phyloP scores from a whole-genome alignment of 2,888 invertebrate genomes.

The Zygothrica quintamaculata region DNA sequence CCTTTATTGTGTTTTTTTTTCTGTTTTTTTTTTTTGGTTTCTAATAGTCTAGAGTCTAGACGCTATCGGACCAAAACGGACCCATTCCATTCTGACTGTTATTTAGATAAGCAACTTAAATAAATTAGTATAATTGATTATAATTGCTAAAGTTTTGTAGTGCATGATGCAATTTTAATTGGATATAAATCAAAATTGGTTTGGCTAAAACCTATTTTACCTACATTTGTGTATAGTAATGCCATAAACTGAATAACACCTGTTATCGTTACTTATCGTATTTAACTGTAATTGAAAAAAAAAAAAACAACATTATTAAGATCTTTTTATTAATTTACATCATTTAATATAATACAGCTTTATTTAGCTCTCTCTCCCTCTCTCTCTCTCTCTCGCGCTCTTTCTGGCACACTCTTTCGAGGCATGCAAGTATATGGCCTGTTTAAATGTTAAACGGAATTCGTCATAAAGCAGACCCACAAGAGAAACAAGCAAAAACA shows the following conservation, averaged over 20 bases:
- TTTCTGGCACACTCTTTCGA: not conserved
- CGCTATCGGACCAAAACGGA: conserved; percentile 28
- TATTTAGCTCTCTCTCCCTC: not conserved
- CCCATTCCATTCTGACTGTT: conserved; percentile 26
- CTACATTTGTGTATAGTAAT: conserved; percentile 3
- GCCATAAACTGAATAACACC: not conserved
- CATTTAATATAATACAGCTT: not conserved
- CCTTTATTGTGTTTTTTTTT: not conserved
- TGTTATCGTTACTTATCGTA: not conserved
- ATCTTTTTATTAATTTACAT: conserved; percentile 15
- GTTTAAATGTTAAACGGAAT: conserved; percentile 39
- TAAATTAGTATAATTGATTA: conserved; percentile 3
- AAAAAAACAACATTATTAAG: not conserved
- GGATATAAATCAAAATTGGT: too few relatives aligned
- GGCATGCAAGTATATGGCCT: conserved; percentile 1
- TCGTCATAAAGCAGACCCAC: conserved; percentile 52
- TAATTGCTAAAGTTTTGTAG: too few relatives aligned
- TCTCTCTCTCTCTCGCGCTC: not conserved
- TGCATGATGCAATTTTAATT: not conserved
- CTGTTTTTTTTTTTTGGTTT: too few relatives aligned
- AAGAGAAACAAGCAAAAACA: conserved; percentile 35
- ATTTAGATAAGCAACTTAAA: conserved; percentile 39
- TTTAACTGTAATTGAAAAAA: not conserved
- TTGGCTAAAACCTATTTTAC: conserved; percentile 5
- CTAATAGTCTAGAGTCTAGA: conserved; percentile 4